Evolutionary conservation across 2,113 vertebrate genomes (phyloP).

Genomic region (Phylloscopus whistleri): DNA sequence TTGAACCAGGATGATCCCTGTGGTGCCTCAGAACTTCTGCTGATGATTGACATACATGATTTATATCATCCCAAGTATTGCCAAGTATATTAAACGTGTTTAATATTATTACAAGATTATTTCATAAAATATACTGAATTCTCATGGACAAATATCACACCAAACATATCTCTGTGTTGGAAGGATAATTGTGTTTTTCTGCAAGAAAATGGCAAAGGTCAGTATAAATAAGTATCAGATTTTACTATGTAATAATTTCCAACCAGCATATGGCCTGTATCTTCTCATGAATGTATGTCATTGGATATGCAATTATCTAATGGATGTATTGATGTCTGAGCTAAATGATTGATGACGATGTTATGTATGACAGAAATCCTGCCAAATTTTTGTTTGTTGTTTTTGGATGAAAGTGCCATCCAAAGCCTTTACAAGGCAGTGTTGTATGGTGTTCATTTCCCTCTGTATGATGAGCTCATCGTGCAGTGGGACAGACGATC

Average conservation of each 20-base stretch:
- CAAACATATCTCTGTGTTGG: not conserved
- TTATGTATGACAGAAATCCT: not conserved
- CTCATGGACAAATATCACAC: not conserved
- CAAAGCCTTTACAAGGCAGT: not conserved
- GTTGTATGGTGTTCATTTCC: not conserved
- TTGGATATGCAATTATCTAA: not conserved
- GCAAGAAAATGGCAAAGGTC: not conserved
- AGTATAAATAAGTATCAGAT: not conserved
- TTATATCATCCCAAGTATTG: not conserved
- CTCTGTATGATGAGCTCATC: not conserved
- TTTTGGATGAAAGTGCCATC: not conserved
- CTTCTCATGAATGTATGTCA: not conserved
- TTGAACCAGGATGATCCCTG: not conserved
- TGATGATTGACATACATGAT: not conserved
- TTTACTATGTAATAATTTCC: not conserved
- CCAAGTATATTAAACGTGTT: not conserved
- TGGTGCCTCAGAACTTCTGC: not conserved
- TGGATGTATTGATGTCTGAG: not conserved
- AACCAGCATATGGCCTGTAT: not conserved
- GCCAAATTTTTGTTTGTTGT: slow-evolving; percentile 5
- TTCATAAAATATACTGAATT: not conserved
- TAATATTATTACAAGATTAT: not conserved
- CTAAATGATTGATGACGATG: not conserved
- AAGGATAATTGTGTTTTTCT: not conserved
- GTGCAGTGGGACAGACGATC: not conserved